Conservation (phyloP, 1,140 invertebrate genomes). For the Drosophila seguyi region DNA sequence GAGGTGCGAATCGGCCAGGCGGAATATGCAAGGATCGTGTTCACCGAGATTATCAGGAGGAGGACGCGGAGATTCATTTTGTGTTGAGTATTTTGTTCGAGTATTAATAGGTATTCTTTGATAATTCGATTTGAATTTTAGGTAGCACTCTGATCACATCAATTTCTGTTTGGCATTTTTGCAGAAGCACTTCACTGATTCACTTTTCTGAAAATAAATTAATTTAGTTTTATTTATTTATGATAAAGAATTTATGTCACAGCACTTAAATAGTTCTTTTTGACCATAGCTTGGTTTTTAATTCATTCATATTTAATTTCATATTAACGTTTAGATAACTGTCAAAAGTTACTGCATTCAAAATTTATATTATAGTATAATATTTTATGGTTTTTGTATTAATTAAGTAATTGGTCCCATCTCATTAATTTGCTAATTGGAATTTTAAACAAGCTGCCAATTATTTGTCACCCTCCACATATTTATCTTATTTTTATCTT, state of each 20-base stretch:
- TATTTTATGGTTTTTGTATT: neutral
- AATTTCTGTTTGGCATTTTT: conserved; percentile 6
- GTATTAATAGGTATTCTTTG: conserved; percentile 7
- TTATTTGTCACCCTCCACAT: conserved; percentile 3
- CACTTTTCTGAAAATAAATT: conserved; percentile 31
- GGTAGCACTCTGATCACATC: neutral
- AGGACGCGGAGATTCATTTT: conserved; percentile 14
- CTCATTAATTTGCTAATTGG: neutral
- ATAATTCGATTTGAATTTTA: conserved; percentile 1
- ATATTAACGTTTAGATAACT: neutral
- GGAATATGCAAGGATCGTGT: conserved; percentile 2
- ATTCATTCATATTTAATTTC: neutral
- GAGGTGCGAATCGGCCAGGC: conserved; percentile 3
- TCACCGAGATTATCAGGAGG: neutral
- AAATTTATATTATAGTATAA: neutral
- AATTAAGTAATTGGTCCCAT: neutral
- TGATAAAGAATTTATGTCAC: neutral
- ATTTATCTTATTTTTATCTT: neutral
- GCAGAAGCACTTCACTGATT: neutral
- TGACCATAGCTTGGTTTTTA: neutral
- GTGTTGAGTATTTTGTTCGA: conserved; percentile 1
- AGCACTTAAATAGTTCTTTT: neutral
- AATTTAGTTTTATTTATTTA: neutral
- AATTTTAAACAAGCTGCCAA: neutral
- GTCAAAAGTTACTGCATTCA: neutral